phyloP scores from a whole-genome alignment of 2,888 invertebrate species.

The Mesorhabditis belari region DNA sequence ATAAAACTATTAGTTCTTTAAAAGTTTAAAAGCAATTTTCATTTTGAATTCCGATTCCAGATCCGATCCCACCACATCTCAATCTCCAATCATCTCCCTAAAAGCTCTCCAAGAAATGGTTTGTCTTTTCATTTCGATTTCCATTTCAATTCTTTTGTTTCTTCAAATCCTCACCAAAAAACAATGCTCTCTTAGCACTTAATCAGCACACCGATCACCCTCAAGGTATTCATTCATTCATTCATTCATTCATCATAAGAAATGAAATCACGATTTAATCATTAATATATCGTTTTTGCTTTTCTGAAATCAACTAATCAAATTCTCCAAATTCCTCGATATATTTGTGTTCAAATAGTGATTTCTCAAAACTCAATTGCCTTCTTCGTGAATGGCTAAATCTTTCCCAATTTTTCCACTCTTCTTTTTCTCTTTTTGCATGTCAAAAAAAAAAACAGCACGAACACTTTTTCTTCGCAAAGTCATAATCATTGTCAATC shows the following conservation, averaged over 20 bases:
- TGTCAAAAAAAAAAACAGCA: background rate
- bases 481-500: background rate
- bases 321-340: too few relatives aligned
- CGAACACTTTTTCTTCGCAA: background rate
- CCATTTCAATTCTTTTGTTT: background rate
- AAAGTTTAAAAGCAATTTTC: too few relatives aligned
- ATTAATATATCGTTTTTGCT: too few relatives aligned
- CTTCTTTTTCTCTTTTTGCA: background rate
- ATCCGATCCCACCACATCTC: background rate
- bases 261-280: too few relatives aligned
- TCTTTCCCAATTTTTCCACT: background rate
- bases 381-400: too few relatives aligned
- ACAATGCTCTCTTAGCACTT: background rate
- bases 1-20: too few relatives aligned
- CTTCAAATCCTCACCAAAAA: background rate
- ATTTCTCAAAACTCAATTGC: too few relatives aligned
- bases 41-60: too few relatives aligned
- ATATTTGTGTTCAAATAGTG: too few relatives aligned
- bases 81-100: conserved; percentile 36
- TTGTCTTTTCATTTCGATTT: background rate
- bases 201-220: background rate
- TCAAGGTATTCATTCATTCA: background rate
- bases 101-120: conserved; percentile 50
- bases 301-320: too few relatives aligned
- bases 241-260: too few relatives aligned